Evolutionary conservation across 2,888 invertebrate genomes (phyloP).

Genomic region (Steromphala cineraria): DNA sequence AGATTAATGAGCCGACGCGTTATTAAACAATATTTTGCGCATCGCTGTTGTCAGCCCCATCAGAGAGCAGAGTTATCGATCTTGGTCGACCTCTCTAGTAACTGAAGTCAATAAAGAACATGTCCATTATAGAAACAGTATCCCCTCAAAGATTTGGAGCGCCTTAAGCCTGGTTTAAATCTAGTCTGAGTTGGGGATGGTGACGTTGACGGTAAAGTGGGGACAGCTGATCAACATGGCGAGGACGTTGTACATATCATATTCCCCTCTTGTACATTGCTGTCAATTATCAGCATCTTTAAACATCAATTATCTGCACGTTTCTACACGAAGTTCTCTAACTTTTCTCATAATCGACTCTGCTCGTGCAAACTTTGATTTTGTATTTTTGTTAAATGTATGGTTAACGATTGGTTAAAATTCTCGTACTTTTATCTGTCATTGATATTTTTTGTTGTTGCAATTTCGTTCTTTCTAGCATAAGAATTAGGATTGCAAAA

Average conservation of each 20-base stretch:
- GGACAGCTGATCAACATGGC: not conserved
- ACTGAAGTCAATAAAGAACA: slow-evolving; percentile 26
- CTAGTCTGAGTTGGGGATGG: not conserved
- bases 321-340: no score
- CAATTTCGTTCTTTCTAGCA: no score
- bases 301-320: no score
- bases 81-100: slow-evolving; percentile 16
- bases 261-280: not conserved
- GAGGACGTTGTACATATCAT: not conserved
- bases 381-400: no score
- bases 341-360: no score
- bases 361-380: no score
- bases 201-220: not conserved
- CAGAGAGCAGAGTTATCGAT: slow-evolving; percentile 26
- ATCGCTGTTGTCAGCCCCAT: slow-evolving; percentile 1
- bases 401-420: no score
- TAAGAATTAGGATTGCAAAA: no score
- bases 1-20: not conserved
- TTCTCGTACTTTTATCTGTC: no score
- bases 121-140: slow-evolving; percentile 17
- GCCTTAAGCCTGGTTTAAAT: not conserved
- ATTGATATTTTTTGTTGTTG: no score
- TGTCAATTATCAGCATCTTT: not conserved
- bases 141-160: not conserved
- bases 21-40: slow-evolving; percentile 13